A percentile compares a stretch with the other conserved stretches of the same genome.
Conservation (phyloP, 2,113 vertebrate genomes). For the Athene noctua region DNA sequence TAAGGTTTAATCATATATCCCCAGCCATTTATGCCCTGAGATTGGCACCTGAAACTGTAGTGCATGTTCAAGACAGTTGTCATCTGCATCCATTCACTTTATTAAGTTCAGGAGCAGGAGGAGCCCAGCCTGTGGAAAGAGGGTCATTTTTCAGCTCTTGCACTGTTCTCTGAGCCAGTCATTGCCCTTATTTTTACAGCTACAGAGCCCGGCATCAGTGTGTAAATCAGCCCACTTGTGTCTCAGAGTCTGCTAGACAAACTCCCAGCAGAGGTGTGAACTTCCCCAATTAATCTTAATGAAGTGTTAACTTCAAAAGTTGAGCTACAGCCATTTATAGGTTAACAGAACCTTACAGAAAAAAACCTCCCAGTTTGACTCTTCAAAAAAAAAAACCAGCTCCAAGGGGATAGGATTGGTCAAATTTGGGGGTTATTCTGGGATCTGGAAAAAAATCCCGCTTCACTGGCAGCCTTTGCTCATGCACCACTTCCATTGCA, state of each 20-base stretch:
- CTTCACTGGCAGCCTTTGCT: slow-evolving; percentile 8
- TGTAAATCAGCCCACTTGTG: slow-evolving; percentile 35
- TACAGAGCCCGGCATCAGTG: neutral
- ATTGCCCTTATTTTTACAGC: neutral
- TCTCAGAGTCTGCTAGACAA: slow-evolving; percentile 39
- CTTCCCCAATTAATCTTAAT: slow-evolving; percentile 68
- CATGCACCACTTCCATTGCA: slow-evolving; percentile 21
- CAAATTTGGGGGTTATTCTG: slow-evolving; percentile 53
- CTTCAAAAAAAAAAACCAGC: neutral
- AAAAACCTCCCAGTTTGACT: slow-evolving; percentile 34
- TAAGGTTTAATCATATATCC: neutral
- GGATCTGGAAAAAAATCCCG: slow-evolving; percentile 35
- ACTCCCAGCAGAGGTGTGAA: slow-evolving; percentile 61
- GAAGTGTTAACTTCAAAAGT: slow-evolving; percentile 71
- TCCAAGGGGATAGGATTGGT: slow-evolving; percentile 34
- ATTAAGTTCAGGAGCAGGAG: neutral
- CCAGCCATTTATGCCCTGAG: neutral
- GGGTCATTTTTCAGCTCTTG: neutral
- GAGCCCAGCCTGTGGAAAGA: neutral
- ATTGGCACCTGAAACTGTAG: neutral
- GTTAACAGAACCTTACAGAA: slow-evolving; percentile 31
- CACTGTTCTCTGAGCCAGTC: neutral
- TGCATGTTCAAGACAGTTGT: neutral
- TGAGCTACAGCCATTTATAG: slow-evolving; percentile 43
- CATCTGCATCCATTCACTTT: neutral